Evolutionary conservation across 2,113 vertebrate species (phyloP), one percentile per base, ranked within the genome.

Genomic region (Corythornis cristatus): DNA sequence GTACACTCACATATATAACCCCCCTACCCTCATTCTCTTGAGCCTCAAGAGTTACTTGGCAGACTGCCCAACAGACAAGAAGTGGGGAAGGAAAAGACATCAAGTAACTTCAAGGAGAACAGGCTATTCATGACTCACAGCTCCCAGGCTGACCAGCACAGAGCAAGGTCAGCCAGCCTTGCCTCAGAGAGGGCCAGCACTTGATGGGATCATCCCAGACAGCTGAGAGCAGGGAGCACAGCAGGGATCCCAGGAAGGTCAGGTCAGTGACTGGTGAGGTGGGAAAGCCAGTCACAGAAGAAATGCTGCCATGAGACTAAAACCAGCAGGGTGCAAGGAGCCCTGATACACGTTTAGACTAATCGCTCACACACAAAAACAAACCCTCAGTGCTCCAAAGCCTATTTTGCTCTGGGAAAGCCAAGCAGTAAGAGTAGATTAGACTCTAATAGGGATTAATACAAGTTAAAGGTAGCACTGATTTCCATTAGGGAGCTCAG

Each of bases 391-490:
- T 31, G 3, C 73, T 86, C 90, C 75, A 93, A 91, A 96, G 89
- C 87, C 82, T 91, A 64, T 73, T 89, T 77, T 67, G 60, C 68
- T 74, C 87, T 4, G 2, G 64, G 79, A 93, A 95, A 93, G 91
- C 93, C 3, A 0, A 95, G 65, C 93, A 78, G 72, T 81, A 96
- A 93, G 79, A 92, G 89, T 80, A 93, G 95, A 96, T 95, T 95
- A 96, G 91, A 81, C 89, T 60, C 87, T 95, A 94, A 94, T 61
- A 91, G 64, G 94, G 94, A 93, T 96, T 96, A 96, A 95, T 93
- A 88, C 48, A 83, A 85, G 65, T 62, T 88, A 92, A 56, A 95
- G 79, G 79, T 64, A 90, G 61, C 57, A 78, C 61, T 35, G 1
- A 85, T 68, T 95, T 91, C 93, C 85, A 83, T 76, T 21, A 29